These are phyloP conservation scores for Bombyx huttoni DNA, from an alignment of 2,888 invertebrate genomes.

Conservation along the genomic window DNA sequence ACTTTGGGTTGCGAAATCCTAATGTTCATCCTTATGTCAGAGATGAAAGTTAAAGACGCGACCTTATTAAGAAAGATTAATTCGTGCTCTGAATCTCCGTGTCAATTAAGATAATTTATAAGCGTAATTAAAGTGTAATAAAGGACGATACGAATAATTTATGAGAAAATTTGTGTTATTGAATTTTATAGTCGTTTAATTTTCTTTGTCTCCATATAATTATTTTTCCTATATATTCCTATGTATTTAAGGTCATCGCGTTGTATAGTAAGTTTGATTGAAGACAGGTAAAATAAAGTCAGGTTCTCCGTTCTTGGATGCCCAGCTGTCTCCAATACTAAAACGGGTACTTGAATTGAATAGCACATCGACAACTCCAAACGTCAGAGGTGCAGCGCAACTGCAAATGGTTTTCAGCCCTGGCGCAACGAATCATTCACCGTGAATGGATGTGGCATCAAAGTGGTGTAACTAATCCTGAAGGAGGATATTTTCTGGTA, in stretches of 20 bases:
- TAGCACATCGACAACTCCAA: conserved; percentile 1
- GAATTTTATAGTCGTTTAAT: too few species aligned
- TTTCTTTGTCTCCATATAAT: too few species aligned
- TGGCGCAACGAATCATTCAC: conserved; percentile 3
- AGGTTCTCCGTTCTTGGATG: not conserved
- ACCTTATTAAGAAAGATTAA: not conserved
- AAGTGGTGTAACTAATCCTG: not conserved
- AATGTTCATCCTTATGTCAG: not conserved
- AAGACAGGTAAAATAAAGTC: not conserved
- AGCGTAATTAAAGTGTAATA: not conserved
- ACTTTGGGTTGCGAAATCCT: not conserved
- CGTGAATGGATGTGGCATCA: conserved; percentile 8
- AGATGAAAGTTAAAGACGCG: not conserved
- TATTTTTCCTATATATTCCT: too few species aligned
- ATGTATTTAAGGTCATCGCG: too few species aligned
- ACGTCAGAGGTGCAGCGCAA: conserved; percentile 1
- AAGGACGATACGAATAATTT: not conserved
- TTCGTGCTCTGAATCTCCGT: not conserved
- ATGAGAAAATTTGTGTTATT: not conserved
- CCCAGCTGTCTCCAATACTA: conserved; percentile 1
- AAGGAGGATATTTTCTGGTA: not conserved
- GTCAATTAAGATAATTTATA: not conserved
- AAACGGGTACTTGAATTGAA: conserved; percentile 1
- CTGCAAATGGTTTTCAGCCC: conserved; percentile 10
- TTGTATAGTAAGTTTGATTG: too few species aligned